Conservation (phyloP, 92 coral and sea anemone species). For the Pocillopora grandis region DNA sequence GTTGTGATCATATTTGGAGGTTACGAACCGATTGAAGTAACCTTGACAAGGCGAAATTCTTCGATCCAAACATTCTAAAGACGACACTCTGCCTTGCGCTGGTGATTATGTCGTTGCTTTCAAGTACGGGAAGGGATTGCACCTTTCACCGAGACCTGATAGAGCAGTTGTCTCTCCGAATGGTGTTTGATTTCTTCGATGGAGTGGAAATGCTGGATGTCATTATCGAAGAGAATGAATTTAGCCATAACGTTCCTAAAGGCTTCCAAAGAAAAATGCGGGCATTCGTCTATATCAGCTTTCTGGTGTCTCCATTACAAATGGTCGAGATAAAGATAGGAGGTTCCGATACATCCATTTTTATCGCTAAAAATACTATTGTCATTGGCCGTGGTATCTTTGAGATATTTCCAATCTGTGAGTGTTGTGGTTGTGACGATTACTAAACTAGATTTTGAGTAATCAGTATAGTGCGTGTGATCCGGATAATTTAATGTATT, state of each 20-base stretch:
- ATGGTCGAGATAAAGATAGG: slow-evolving; percentile 48
- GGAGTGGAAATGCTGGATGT: slow-evolving; percentile 56
- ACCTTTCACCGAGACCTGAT: slow-evolving; percentile 19
- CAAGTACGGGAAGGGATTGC: slow-evolving; percentile 25
- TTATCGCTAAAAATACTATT: slow-evolving; percentile 54
- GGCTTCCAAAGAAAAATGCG: slow-evolving; percentile 23
- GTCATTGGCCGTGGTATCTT: not conserved
- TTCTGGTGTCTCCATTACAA: slow-evolving; percentile 53
- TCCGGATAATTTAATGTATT: too few species aligned
- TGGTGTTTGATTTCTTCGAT: slow-evolving; percentile 63
- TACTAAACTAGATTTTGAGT: too few species aligned
- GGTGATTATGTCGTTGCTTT: slow-evolving; percentile 50
- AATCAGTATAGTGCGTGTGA: too few species aligned
- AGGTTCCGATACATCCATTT: slow-evolving; percentile 52
- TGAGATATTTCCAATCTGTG: too few species aligned
- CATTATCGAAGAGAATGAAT: slow-evolving; percentile 27
- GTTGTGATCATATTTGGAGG: slow-evolving; percentile 17
- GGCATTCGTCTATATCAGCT: slow-evolving; percentile 34
- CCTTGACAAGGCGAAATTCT: slow-evolving; percentile 33
- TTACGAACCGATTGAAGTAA: slow-evolving; percentile 18
- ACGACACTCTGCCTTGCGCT: slow-evolving; percentile 70
- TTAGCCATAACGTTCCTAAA: slow-evolving; percentile 4
- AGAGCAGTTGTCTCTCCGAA: slow-evolving; percentile 29
- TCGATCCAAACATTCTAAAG: slow-evolving; percentile 77
- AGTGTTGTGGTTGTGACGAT: too few species aligned